Percentiles rank a stretch among this genome's conserved stretches.
Evolutionary conservation across 2,888 invertebrate genomes (phyloP).

Genomic region (Agriopis aurantiaria): DNA sequence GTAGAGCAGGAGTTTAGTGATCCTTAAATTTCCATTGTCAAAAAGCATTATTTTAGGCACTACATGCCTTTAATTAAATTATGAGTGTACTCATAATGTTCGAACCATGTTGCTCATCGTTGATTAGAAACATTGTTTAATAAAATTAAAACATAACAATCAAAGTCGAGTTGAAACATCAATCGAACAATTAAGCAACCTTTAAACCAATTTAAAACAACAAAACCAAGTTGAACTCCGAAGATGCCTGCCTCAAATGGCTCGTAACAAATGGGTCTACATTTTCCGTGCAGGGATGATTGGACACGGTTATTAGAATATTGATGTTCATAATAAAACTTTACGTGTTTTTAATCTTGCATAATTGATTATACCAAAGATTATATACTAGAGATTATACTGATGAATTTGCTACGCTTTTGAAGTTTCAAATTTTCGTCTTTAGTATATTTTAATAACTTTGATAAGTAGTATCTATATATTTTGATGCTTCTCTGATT

Average conservation of each 20-base stretch:
- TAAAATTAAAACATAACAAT: conserved; percentile 10
- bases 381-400: too few species aligned
- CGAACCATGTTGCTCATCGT: not conserved
- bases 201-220: conserved; percentile 20
- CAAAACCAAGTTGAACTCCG: conserved; percentile 11
- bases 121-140: not conserved
- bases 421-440: not conserved
- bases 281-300: conserved; percentile 14
- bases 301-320: conserved; percentile 14
- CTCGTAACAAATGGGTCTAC: conserved; percentile 20
- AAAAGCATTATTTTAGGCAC: too few species aligned
- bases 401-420: not conserved
- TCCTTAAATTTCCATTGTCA: too few species aligned
- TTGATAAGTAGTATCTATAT: not conserved
- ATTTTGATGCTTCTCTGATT: too few species aligned
- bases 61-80: too few species aligned
- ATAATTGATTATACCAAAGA: conserved; percentile 23
- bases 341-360: conserved; percentile 15
- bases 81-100: not conserved
- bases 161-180: conserved; percentile 11
- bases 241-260: conserved; percentile 24
- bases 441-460: not conserved
- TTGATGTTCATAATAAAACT: conserved; percentile 18
- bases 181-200: conserved; percentile 17
- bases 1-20: too few species aligned